Evolutionary conservation across 2,888 invertebrate genomes (phyloP), one percentile per base, ranked within the genome.

Genomic region (Drosophila neutralis): DNA sequence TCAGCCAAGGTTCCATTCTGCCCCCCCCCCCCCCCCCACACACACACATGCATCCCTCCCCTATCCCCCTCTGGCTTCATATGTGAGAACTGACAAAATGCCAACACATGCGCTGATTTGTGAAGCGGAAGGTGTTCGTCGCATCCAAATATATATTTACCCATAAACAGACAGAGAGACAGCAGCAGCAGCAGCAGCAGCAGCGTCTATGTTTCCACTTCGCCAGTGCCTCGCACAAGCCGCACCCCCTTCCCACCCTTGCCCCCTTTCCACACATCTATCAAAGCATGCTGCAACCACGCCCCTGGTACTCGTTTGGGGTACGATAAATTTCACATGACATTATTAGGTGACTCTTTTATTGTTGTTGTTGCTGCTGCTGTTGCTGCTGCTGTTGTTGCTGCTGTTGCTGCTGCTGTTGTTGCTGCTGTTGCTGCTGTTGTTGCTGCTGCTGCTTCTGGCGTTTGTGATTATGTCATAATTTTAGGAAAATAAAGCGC

Each of bases 401-500:
- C 21, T 51, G 31, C 1, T 76, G 61, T 60, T 61, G 61, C 48
- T 69, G 66, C 38, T 71, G 66, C 40, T 69, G 65, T 21, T 21
- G 31, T 0, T 73, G 65, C 13, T 35, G 33, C 1, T 72, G 71
- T 4, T 75, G 73, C 24, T 63, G 64, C 13, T 70, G 59, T 1
- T 63, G 59, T 2, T 63, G 62, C 10, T 73, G 73, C 59, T 63
- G 71, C 21, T 45, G 45, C 45, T 45, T 45, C 45, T 45, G 45
- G 45, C 38, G 56, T 27, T 66, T 78, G 71, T 78, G 89, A 87
- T 89, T 89, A 90, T 89, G 89, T 90, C 89, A 90, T 90, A 90
- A 90, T 89, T 89, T 90, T 89, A 89, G 90, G 80, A 88, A 90
- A 84, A 88, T 88, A 66, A 87, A 89, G 82, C 89, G 89, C 89